A percentile compares a stretch with the other conserved stretches of the same genome.
Evolutionary conservation across 2,797 vertebrate species (phyloP).

Genomic region (Clarias pachynema): DNA sequence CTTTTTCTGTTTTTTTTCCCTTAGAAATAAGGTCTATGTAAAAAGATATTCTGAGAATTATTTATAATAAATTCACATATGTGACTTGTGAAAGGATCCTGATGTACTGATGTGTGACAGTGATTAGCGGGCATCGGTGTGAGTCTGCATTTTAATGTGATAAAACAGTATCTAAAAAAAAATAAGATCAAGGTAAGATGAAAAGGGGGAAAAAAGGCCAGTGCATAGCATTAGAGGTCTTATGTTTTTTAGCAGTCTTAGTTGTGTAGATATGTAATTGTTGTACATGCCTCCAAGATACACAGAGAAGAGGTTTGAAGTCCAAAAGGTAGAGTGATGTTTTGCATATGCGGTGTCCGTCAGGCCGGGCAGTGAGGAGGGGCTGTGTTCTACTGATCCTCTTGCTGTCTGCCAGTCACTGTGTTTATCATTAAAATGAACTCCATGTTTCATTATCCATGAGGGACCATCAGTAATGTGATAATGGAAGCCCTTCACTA

Average conservation of each 20-base stretch:
- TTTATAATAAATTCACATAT: slow-evolving; percentile 44
- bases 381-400: slow-evolving; percentile 33
- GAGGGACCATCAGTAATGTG: slow-evolving; percentile 72
- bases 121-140: slow-evolving; percentile 66
- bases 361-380: slow-evolving; percentile 42
- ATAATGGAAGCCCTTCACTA: slow-evolving; percentile 68
- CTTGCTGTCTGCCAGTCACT: slow-evolving; percentile 74
- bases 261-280: slow-evolving; percentile 72
- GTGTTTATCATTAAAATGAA: slow-evolving; percentile 84
- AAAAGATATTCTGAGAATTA: slow-evolving; percentile 37
- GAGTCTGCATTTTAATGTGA: slow-evolving; percentile 68
- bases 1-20: background rate
- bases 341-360: slow-evolving; percentile 76
- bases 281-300: slow-evolving; percentile 79
- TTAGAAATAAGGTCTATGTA: slow-evolving; percentile 11
- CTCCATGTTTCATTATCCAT: slow-evolving; percentile 83
- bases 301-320: slow-evolving; percentile 65
- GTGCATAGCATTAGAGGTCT: slow-evolving; percentile 67
- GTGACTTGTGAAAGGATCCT: slow-evolving; percentile 44
- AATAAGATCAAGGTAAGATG: slow-evolving; percentile 55
- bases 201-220: slow-evolving; percentile 58
- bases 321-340: slow-evolving; percentile 62
- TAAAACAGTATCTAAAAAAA: slow-evolving; percentile 51
- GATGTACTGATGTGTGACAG: slow-evolving; percentile 63
- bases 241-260: slow-evolving; percentile 55